phyloP scores from a whole-genome alignment of 2,888 invertebrate genomes.

The Tanytarsus gracilentus region DNA sequence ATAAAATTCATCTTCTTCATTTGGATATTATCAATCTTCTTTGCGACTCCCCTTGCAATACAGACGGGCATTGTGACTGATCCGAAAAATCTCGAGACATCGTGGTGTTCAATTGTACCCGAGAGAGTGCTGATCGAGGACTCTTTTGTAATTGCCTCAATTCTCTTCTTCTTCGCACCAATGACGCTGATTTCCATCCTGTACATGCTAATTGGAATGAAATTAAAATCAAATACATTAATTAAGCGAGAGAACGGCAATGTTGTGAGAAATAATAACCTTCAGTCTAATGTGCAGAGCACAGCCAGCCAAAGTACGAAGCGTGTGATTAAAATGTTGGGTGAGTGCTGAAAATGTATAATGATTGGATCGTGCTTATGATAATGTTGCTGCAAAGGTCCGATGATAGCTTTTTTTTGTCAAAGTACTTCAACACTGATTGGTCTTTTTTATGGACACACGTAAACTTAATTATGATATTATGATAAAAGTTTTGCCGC shows the following conservation, averaged over 20 bases:
- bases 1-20: slow-evolving; percentile 64
- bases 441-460: too few species aligned
- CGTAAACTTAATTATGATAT: too few species aligned
- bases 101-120: slow-evolving; percentile 36
- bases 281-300: slow-evolving; percentile 39
- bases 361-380: too few species aligned
- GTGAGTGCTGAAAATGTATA: slow-evolving; percentile 46
- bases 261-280: slow-evolving; percentile 32
- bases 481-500: too few species aligned
- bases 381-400: too few species aligned
- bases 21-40: slow-evolving; percentile 67
- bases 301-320: slow-evolving; percentile 51
- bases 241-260: slow-evolving; percentile 40
- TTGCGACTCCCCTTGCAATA: slow-evolving; percentile 69
- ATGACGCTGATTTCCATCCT: slow-evolving; percentile 80
- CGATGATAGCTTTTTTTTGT: too few species aligned
- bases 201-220: slow-evolving; percentile 65
- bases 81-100: slow-evolving; percentile 34
- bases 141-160: slow-evolving; percentile 53
- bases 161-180: slow-evolving; percentile 77
- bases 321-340: slow-evolving; percentile 65
- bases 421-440: too few species aligned
- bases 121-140: slow-evolving; percentile 43
- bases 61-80: slow-evolving; percentile 60
- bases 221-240: slow-evolving; percentile 50